phyloP scores from a whole-genome alignment of 2,888 invertebrate genomes.

The Drosophila rubida region DNA sequence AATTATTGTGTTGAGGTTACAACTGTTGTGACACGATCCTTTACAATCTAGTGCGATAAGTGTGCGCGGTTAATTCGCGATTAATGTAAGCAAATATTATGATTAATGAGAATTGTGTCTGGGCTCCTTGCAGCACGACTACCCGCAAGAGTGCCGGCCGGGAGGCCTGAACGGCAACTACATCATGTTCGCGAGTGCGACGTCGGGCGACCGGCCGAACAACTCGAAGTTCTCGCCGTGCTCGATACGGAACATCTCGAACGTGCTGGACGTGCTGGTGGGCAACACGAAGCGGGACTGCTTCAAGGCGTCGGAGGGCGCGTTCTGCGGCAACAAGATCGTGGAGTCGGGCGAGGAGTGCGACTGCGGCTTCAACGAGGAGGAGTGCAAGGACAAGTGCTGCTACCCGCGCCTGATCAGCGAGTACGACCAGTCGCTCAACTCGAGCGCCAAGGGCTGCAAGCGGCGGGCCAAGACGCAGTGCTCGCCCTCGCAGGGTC shows the following conservation, averaged over 20 bases:
- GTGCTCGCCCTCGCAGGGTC: conserved; percentile 97
- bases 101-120: neutral
- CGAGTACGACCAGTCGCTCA: conserved; percentile 88
- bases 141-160: conserved; percentile 94
- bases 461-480: conserved; percentile 91
- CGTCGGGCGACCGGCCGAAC: conserved; percentile 98
- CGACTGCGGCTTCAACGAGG: conserved; percentile 97
- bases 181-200: conserved; percentile 99
- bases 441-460: conserved; percentile 92
- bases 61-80: no score
- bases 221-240: conserved; percentile 99
- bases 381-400: conserved; percentile 96
- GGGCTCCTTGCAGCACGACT: conserved; percentile 91
- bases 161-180: conserved; percentile 97
- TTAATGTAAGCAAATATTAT: no score
- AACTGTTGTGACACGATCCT: no score
- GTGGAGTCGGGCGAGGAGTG: conserved; percentile 99
- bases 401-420: conserved; percentile 95
- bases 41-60: no score
- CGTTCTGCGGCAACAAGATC: conserved; percentile 99
- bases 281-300: conserved; percentile 97
- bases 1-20: no score
- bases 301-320: conserved; percentile 95
- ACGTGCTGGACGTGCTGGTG: conserved; percentile 95
- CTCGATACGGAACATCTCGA: conserved; percentile 97